Base-by-base conservation (phyloP, 1,140 invertebrate species). In the Hycleus phaleratus region DNA sequence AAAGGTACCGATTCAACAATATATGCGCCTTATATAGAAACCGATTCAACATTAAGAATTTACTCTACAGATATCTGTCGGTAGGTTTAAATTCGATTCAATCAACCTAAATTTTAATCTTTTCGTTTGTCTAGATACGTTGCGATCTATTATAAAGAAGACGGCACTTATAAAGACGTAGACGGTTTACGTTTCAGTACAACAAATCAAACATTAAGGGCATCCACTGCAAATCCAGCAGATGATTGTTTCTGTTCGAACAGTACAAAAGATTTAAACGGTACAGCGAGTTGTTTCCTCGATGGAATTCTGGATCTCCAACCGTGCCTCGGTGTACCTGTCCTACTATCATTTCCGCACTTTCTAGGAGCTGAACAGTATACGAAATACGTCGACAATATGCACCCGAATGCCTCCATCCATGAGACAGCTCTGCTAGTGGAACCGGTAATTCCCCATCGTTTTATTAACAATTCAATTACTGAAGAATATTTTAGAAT, bases 1-100 rank as follows among this genome's bases (percentile, higher is more conserved):
- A 80, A 78, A 56, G 83, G 83, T 1, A 77, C 77, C 0, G 82
- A 85, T 60, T 74, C 77, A 2, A 77, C 80, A 0, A 75, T 84
- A 55, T 84, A 79, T 70, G 75, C 80, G 0, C 82, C 82, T 0
- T 72, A 79, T n/a, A 66, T 77, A 25, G 73, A 67, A 5, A 58
- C 68, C 7, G 68, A 74, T 8, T 71, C 75, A 3, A 72, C 74
- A 4, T 56, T 85, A 3, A 75, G 78, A 50, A 76, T 78, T 11
- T 84, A 78, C 61, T 77, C 78, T 46, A 76, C 80, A 3, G 80
- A 84, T 57, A 73, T 85, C 32, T 85, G 82, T 72, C 80, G 82
- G 77, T 81, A 74, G 40, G 46, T 58, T 43, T 26, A 39, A 42
- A 51, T 49, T 11, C 38, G 9, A 26, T 49, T 11, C 9, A n/a